These are phyloP conservation scores for Halictus ligatus DNA, from an alignment of 2,888 invertebrate species.

Conservation along the genomic window DNA sequence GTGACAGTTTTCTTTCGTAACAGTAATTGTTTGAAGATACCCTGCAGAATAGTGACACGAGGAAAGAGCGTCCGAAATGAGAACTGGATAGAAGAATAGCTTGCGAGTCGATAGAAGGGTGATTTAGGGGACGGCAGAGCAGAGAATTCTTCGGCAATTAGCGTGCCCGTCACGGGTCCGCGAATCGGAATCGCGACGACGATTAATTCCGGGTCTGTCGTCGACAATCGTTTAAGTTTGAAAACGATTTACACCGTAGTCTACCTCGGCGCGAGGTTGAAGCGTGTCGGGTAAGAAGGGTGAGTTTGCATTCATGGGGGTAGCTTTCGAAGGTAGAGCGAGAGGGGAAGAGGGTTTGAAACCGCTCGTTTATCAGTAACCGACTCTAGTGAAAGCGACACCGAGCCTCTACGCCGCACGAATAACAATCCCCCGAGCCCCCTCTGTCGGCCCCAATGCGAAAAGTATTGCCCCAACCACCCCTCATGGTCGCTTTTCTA, in stretches of 20 bases:
- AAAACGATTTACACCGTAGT: constrained; percentile 76
- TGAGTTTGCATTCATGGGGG: constrained; percentile 80
- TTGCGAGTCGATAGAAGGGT: no score
- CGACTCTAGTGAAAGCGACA: constrained; percentile 84
- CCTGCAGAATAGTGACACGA: no score
- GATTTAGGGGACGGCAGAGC: neutral
- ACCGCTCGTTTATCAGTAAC: constrained; percentile 84
- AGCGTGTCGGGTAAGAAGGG: constrained; percentile 72
- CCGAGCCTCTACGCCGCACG: constrained; percentile 80
- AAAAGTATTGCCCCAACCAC: constrained; percentile 76
- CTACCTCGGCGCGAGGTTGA: constrained; percentile 55
- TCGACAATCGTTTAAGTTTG: constrained; percentile 79
- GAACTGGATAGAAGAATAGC: no score
- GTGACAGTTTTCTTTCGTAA: no score
- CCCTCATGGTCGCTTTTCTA: constrained; percentile 40
- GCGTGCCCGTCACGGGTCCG: constrained; percentile 15
- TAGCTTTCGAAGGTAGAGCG: constrained; percentile 51
- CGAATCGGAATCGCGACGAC: constrained; percentile 57
- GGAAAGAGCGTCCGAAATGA: no score
- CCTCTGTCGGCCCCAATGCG: constrained; percentile 40
- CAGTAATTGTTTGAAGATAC: no score
- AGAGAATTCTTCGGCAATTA: neutral
- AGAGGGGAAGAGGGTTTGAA: constrained; percentile 68
- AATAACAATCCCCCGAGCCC: constrained; percentile 80
- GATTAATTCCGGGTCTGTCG: constrained; percentile 76